Conservation (phyloP, 2,113 vertebrate species). For the Eptesicus fuscus region DNA sequence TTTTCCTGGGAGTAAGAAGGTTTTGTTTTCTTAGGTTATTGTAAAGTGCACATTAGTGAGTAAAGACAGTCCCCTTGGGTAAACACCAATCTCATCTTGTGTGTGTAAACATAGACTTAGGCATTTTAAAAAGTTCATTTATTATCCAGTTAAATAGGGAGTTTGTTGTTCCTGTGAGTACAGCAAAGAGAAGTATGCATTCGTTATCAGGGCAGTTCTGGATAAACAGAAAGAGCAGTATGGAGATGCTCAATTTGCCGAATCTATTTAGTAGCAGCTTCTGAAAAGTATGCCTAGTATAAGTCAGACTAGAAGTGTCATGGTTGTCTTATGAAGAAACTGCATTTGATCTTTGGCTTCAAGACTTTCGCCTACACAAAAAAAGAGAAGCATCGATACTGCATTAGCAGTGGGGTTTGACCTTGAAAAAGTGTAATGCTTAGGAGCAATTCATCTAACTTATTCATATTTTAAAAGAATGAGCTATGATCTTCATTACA, state of each 20-base stretch:
- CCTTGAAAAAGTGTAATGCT: neutral
- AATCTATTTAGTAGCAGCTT: neutral
- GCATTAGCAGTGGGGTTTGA: neutral
- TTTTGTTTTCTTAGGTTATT: conserved; percentile 71
- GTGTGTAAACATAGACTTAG: conserved; percentile 58
- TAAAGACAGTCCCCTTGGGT: conserved; percentile 46
- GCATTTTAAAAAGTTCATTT: conserved; percentile 50
- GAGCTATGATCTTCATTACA: neutral
- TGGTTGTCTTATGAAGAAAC: neutral
- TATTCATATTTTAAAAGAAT: conserved; percentile 23
- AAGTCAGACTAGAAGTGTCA: neutral
- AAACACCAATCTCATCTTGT: conserved; percentile 57
- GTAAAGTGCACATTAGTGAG: conserved; percentile 65
- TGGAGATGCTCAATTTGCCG: neutral
- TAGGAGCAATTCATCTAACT: neutral
- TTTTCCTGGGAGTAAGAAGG: conserved; percentile 56
- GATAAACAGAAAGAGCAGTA: neutral
- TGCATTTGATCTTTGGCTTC: neutral
- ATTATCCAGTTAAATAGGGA: conserved; percentile 56
- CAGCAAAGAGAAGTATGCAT: neutral
- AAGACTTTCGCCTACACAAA: neutral
- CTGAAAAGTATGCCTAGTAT: neutral
- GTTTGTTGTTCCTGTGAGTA: neutral
- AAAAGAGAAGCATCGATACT: neutral
- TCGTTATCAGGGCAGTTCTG: neutral